A percentile compares a stretch with the other conserved stretches of the same genome.
These are phyloP conservation scores for Sprattus sprattus DNA, from an alignment of 2,113 vertebrate genomes.

Conservation along the genomic window DNA sequence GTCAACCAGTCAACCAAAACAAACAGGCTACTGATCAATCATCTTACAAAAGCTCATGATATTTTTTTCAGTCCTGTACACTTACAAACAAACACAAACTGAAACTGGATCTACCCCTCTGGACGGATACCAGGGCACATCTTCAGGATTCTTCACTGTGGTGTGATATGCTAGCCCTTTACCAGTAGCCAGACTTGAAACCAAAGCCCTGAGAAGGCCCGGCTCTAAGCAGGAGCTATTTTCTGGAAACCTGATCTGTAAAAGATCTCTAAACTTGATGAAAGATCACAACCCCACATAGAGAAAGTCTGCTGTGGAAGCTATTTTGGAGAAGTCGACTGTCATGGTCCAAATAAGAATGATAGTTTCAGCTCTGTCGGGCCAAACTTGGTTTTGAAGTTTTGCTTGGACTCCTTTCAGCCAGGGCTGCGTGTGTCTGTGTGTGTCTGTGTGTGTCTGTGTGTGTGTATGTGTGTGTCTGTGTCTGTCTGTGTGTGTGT, in stretches of 20 bases:
- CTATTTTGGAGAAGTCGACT: neutral
- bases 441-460: too few species aligned
- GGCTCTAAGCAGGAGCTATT: neutral
- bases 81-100: too few species aligned
- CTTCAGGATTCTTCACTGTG: neutral
- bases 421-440: neutral
- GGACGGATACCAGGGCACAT: neutral
- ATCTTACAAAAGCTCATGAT: neutral
- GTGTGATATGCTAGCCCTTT: neutral
- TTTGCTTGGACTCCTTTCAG: neutral
- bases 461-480: too few species aligned
- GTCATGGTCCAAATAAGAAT: neutral
- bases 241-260: neutral
- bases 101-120: neutral
- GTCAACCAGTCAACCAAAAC: too few species aligned
- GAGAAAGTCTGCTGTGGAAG: neutral
- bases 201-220: neutral
- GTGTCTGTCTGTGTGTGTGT: too few species aligned
- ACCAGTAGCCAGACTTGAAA: neutral
- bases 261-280: neutral
- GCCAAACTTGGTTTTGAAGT: neutral
- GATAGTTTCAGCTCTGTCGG: neutral
- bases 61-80: neutral
- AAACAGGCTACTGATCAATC: neutral
- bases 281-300: neutral